Evolutionary conservation across 2,797 vertebrate genomes (phyloP), one percentile per base, ranked within the genome.

Genomic region (Pempheris klunzingeri): DNA sequence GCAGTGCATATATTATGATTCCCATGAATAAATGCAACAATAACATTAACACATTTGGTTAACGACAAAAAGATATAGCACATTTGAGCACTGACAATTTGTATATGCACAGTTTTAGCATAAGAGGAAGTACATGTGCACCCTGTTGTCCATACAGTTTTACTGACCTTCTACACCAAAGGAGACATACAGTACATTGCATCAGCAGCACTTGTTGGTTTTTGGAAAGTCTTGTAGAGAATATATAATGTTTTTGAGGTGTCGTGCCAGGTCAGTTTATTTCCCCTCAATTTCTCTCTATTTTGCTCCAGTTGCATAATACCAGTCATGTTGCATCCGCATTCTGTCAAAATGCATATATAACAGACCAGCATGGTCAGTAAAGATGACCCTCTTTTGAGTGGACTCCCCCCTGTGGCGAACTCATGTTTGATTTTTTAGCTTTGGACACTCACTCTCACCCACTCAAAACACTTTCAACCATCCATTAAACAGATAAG

Each of bases 21-120:
- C 24, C 84, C 74, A 90, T 90, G 86, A 91, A 93, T 94, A 94
- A 93, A 92, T 93, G 88, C 85, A 92, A 93, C 87, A 89, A 82
- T 92, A 86, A 93, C 87, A 92, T 90, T 82, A 89, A 92, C 85
- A 92, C 91, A 90, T 77, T 83, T 91, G 90, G 79, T 92, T 90
- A 89, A 93, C 74, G 90, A 95, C 94, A 90, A 90, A 92, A 88
- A 83, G 69, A 90, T 86, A 88, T 79, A 92, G 86, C 87, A 93
- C 90, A 91, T 72, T 85, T 83, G 87, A 92, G 85, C 87, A 94
- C 91, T 88, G 84, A 93, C 81, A 82, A 78, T 87, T 87, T 86
- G 86, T 88, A 84, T 86, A 80, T 89, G 84, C 90, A 92, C 86
- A 92, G 74, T 77, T 89, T 82, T 88, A 90, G 88, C 90, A 87